Base-by-base conservation (phyloP, 2,888 invertebrate genomes). In the Diaprepes abbreviatus region DNA sequence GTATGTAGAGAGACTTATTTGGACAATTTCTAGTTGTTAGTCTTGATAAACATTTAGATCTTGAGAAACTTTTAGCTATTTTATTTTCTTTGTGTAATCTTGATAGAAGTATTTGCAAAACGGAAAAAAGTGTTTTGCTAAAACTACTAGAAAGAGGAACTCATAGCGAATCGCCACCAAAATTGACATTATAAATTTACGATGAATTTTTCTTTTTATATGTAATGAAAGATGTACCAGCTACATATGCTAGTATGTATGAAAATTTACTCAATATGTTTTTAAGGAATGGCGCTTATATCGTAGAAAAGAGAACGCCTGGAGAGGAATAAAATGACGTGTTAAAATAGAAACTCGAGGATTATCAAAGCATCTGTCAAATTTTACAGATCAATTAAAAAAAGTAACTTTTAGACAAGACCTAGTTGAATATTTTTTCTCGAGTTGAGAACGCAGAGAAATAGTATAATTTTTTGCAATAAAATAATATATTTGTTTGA, bases 51-150 rank as follows among this genome's bases (percentile, higher is more conserved):
- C n/a, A n/a, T n/a, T n/a, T 33, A 19, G 66, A 73, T 59, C 58
- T 67, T 9, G 38, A 33, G 10, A 76, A 77, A 70, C 35, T n/a
- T 50, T 55, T 81, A 16, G 69, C 76, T 52, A 58, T 79, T 48
- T 78, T 78, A 70, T 66, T 77, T 58, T 75, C 55, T 75, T 54
- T 79, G 73, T 79, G 77, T 59, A 77, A 78, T 71, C 33, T 66
- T 17, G 66, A 70, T 70, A 60, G 66, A 17, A 31, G n/a, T 9
- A 70, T 69, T 65, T 69, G 73, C 65, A 78, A 79, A 57, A 79
- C 78, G n/a, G 58, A n/a, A 80, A n/a, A 79, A 66, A 73, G 75
- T 7, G 24, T 63, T 16, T 38, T 76, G 40, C 40, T 74, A 17
- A n/a, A n/a, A n/a, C n/a, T n/a, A n/a, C n/a, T n/a, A n/a, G n/a